Conservation (phyloP, 2,797 vertebrate species). For the Poeciliopsis turneri region DNA sequence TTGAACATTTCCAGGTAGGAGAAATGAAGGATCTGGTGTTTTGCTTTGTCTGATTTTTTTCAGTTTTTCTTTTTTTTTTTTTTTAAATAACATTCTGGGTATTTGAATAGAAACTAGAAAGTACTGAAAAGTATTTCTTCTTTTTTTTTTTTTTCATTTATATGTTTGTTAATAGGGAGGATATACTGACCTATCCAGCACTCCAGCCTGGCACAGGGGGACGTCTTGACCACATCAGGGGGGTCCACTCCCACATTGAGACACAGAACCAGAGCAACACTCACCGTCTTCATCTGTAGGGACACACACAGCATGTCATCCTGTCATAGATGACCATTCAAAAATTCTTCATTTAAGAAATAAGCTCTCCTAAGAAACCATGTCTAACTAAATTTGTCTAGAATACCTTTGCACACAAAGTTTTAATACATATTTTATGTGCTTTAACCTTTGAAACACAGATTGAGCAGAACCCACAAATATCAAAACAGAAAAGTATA, state of each 20-base stretch:
- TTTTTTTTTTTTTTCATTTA: not conserved
- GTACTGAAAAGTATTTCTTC: too few relatives aligned
- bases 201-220: conserved; percentile 94
- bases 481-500: not conserved
- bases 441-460: not conserved
- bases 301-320: conserved; percentile 6
- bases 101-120: not conserved
- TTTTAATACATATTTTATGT: not conserved
- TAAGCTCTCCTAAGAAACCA: not conserved
- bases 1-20: not conserved
- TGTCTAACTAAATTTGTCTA: not conserved
- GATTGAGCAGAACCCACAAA: not conserved
- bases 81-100: not conserved
- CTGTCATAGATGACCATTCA: not conserved
- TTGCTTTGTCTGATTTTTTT: not conserved
- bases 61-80: not conserved
- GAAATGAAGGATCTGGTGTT: not conserved
- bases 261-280: conserved; percentile 96
- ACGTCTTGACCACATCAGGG: conserved; percentile 98
- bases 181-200: conserved; percentile 95
- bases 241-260: conserved; percentile 98
- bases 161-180: not conserved
- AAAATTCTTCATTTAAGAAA: not conserved
- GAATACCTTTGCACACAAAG: not conserved
- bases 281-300: conserved; percentile 97